A percentile compares a stretch with the other conserved stretches of the same genome.
phyloP scores from a whole-genome alignment of 1,140 invertebrate genomes.

The Drosophila melanogaster region Release_6_plus_ISO1_MT NC_004354.4:345501-346000 shows the following conservation, averaged over 20 bases:
- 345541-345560: slow-evolving; percentile 6
- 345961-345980: background rate
- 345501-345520: background rate
- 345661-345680: slow-evolving; percentile 25
- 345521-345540: background rate
- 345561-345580: slow-evolving; percentile 5
- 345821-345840: slow-evolving; percentile 76
- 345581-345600: slow-evolving; percentile 44
- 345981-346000: background rate
- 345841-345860: slow-evolving; percentile 66
- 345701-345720: slow-evolving; percentile 59
- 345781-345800: slow-evolving; percentile 31
- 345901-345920: slow-evolving; percentile 14
- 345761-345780: slow-evolving; percentile 9
- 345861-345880: slow-evolving; percentile 57
- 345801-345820: slow-evolving; percentile 40
- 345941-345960: slow-evolving; percentile 29
- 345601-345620: slow-evolving; percentile 80
- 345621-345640: slow-evolving; percentile 53
- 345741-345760: slow-evolving; percentile 48
- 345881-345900: slow-evolving; percentile 10
- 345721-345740: slow-evolving; percentile 81
- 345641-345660: slow-evolving; percentile 60
- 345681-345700: slow-evolving; percentile 74
- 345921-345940: slow-evolving; percentile 39